A percentile compares a stretch with the other conserved stretches of the same genome.
These are phyloP conservation scores for Oreochromis tanganicae DNA, from an alignment of 2,113 vertebrate species.

Conservation along the genomic window DNA sequence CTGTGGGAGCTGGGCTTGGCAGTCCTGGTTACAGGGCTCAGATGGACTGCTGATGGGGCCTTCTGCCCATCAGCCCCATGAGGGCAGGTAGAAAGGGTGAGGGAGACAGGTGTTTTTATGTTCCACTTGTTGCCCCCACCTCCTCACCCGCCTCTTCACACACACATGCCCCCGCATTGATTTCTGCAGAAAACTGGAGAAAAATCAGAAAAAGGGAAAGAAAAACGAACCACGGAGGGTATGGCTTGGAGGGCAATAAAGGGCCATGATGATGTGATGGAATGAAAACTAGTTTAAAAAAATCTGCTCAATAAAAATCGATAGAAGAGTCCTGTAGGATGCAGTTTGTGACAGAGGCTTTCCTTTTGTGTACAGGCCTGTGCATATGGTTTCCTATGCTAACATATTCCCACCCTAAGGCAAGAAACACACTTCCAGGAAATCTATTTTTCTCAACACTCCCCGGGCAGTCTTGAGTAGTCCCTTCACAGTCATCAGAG, in stretches of 20 bases:
- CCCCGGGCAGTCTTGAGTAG: conserved; percentile 22
- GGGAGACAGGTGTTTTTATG: conserved; percentile 59
- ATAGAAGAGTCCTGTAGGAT: not conserved
- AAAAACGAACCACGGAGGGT: not conserved
- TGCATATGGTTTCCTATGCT: conserved; percentile 24
- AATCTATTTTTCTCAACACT: conserved; percentile 35
- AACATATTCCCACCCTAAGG: conserved; percentile 29
- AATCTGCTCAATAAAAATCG: conserved; percentile 34
- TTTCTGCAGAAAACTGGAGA: conserved; percentile 10
- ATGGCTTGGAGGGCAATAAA: not conserved
- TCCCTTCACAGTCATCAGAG: conserved; percentile 47
- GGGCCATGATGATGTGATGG: not conserved
- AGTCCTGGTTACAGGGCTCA: conserved; percentile 56
- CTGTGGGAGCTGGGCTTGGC: conserved; percentile 59
- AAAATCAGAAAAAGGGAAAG: not conserved
- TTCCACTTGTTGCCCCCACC: conserved; percentile 54
- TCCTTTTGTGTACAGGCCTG: not conserved
- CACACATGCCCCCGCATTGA: conserved; percentile 42
- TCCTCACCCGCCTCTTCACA: not conserved
- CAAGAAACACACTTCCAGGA: conserved; percentile 43
- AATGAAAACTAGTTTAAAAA: conserved; percentile 27
- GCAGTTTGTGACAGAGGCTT: conserved; percentile 6
- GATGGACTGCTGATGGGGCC: conserved; percentile 57
- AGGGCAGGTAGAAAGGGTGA: conserved; percentile 29
- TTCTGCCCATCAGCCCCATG: conserved; percentile 54